Evolutionary conservation across 2,888 invertebrate genomes (phyloP), one percentile per base, ranked within the genome.

Genomic region (Orgyia antiqua): DNA sequence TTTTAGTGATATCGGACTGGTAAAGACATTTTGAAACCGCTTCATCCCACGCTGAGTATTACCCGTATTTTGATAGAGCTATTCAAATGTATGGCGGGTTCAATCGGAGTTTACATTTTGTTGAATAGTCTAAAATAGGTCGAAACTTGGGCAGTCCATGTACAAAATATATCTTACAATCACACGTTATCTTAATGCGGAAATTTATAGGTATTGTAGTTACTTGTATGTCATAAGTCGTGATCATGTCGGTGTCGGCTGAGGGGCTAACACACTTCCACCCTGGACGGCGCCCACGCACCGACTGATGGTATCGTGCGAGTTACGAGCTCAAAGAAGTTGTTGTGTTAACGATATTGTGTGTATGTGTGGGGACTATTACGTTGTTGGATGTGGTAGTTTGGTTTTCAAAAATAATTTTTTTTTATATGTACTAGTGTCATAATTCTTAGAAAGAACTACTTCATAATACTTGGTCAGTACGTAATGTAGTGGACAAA

Each of bases 141-240:
- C 29, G 10, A 24, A 10, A 18, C 20, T 4, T 20, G 15, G 10
- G 10, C 29, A 29, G 29, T 19, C 24, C 15, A 23, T 35, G 41
- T 42, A 25, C 33, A 20, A 25, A 29, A 38, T 48, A 44, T 32
- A 38, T 45, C 45, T 43, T 33, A 21, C 15, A 30, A 12, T 29
- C 36, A 44, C 44, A 47, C 35, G 60, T 67, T 68, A 68, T 67
- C 68, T 67, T 59, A 67, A 66, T 66, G 49, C 51, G 48, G 37
- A 57, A 54, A 61, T 68, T 63, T 68, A 68, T 59, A 36, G 50
- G 40, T 44, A 39, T 35, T 33, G 53, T 45, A 45, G 40, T 45
- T 50, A 52, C 51, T 43, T 46, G 56, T 43, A 23, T 47, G 51
- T 64, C 72, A 69, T 75, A 73, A 74, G 62, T 74, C 37, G 49